phyloP scores from a whole-genome alignment of 2,113 vertebrate genomes.

The Smithornis capensis region DNA sequence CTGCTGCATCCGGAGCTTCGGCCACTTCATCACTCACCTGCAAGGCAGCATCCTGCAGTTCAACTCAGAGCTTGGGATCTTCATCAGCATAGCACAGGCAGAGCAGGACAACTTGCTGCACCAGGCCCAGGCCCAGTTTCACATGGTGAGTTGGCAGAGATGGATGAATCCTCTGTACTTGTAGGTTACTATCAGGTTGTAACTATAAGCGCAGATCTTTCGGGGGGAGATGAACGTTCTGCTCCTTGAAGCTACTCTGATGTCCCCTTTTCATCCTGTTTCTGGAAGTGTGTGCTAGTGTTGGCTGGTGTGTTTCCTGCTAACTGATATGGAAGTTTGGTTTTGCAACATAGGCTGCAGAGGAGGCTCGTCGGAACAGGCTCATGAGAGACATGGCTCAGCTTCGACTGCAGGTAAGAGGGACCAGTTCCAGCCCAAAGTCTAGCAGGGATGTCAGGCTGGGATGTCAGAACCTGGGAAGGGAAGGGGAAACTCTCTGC shows the following conservation, averaged over 20 bases:
- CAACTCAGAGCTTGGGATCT: conserved; percentile 92
- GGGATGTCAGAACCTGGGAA: background rate
- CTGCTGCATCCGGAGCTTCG: conserved; percentile 94
- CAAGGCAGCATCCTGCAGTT: conserved; percentile 95
- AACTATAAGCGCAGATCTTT: background rate
- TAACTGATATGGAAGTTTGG: background rate
- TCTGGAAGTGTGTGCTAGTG: rapidly evolving
- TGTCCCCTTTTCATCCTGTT: background rate
- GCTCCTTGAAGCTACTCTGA: background rate
- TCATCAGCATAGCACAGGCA: conserved; percentile 88
- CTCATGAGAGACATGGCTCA: conserved; percentile 98
- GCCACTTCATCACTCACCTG: conserved; percentile 90
- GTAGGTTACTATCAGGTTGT: rapidly evolving
- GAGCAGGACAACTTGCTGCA: conserved; percentile 88
- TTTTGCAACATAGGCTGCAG: conserved; percentile 83
- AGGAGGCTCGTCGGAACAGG: conserved; percentile 92
- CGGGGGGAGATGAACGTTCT: background rate
- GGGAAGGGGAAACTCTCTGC: background rate
- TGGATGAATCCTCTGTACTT: background rate
- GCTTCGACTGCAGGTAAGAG: conserved; percentile 89
- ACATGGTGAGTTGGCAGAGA: conserved; percentile 85
- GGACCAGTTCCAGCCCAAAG: background rate
- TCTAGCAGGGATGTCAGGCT: background rate
- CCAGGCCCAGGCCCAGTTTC: conserved; percentile 95
- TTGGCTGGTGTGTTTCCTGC: background rate